These are phyloP conservation scores for Meiosimyza decipiens DNA, from an alignment of 2,888 invertebrate genomes.

Conservation along the genomic window DNA sequence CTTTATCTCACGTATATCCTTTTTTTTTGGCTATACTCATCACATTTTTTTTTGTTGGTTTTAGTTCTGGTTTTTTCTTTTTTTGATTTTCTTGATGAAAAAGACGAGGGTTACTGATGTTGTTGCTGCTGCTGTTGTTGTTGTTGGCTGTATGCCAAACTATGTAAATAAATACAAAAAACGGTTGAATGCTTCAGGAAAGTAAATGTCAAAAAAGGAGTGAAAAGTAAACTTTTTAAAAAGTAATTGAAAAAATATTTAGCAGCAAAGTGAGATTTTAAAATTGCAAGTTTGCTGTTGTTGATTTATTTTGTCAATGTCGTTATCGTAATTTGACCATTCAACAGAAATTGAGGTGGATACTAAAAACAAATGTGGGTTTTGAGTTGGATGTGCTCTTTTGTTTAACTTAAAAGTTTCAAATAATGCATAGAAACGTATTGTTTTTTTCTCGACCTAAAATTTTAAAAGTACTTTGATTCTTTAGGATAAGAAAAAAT, in stretches of 20 bases:
- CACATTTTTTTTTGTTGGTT: not conserved
- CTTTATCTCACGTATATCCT: conserved; percentile 25
- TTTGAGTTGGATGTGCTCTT: no score
- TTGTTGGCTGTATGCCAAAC: not conserved
- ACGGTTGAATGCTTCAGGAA: not conserved
- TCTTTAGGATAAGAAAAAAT: no score
- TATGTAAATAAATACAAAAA: conserved; percentile 15
- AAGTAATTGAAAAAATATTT: no score
- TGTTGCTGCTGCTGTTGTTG: not conserved
- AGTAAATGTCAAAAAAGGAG: not conserved
- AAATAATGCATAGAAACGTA: no score
- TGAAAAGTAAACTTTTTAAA: no score
- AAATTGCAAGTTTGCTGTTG: no score
- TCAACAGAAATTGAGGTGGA: not conserved
- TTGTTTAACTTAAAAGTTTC: no score
- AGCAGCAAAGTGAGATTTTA: no score
- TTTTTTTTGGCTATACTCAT: not conserved
- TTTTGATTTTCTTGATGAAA: not conserved
- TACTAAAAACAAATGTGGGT: not conserved
- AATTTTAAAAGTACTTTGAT: no score
- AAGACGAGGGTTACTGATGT: not conserved
- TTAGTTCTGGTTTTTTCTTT: not conserved
- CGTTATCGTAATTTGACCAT: no score
- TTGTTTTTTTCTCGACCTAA: no score
- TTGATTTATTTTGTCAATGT: no score